Evolutionary conservation across 2,888 invertebrate genomes (phyloP).

Genomic region (Erebia ligea): DNA sequence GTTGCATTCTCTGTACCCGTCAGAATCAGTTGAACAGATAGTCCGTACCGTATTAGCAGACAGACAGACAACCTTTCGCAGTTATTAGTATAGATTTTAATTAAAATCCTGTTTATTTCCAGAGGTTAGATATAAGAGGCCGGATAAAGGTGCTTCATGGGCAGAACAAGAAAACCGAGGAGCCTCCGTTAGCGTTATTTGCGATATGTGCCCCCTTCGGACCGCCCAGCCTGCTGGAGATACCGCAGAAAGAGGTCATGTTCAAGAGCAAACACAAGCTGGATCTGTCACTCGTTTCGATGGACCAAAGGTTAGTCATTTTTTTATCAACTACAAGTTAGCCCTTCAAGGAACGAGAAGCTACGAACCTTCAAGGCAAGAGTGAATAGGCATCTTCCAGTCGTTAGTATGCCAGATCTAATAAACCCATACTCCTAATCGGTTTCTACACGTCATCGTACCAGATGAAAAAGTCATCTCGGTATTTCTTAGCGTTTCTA

Average conservation of each 20-base stretch:
- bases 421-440: too few relatives aligned
- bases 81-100: too few relatives aligned
- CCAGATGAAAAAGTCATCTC: too few relatives aligned
- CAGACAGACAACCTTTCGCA: too few relatives aligned
- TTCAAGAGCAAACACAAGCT: constrained; percentile 99
- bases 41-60: too few relatives aligned
- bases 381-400: not conserved
- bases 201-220: constrained; percentile 99
- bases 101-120: constrained; percentile 46
- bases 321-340: not conserved
- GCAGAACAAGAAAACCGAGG: constrained; percentile 96
- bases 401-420: not conserved
- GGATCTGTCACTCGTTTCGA: constrained; percentile 97
- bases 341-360: too few relatives aligned
- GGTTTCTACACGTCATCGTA: too few relatives aligned
- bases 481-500: too few relatives aligned
- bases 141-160: constrained; percentile 98
- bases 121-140: constrained; percentile 99
- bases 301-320: constrained; percentile 93
- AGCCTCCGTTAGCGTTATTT: constrained; percentile 96
- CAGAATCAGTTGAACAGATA: too few relatives aligned
- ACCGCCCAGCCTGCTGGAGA: constrained; percentile 97
- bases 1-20: too few relatives aligned
- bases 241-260: constrained; percentile 99
- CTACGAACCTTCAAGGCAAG: too few relatives aligned